Evolutionary conservation across 2,888 invertebrate species (phyloP).

Genomic region (Himalopsyche kuldschensis): DNA sequence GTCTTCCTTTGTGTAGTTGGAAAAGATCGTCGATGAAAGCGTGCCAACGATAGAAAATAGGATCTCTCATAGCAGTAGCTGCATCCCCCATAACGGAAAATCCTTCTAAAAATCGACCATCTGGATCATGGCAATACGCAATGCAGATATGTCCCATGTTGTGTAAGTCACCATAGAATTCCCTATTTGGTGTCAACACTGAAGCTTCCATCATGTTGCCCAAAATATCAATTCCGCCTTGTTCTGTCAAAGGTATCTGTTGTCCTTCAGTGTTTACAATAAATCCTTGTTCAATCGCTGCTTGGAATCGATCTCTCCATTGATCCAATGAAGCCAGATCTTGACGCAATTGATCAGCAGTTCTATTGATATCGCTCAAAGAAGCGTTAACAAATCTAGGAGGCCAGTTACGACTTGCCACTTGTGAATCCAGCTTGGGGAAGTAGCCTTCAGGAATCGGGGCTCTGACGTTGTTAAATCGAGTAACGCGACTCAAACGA

Average conservation of each 20-base stretch:
- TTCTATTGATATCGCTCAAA: conserved; percentile 66
- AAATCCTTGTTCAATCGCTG: conserved; percentile 68
- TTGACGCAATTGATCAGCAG: conserved; percentile 65
- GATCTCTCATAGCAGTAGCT: conserved; percentile 47
- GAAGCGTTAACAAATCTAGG: conserved; percentile 58
- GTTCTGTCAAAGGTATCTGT: conserved; percentile 62
- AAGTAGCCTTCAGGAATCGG: conserved; percentile 56
- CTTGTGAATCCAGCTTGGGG: conserved; percentile 68
- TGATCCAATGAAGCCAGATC: conserved; percentile 71
- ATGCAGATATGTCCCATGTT: conserved; percentile 81
- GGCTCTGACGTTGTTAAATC: conserved; percentile 26
- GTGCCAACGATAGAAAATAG: conserved; percentile 48
- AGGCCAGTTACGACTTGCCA: conserved; percentile 67
- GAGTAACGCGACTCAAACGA: conserved; percentile 7
- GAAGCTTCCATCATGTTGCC: conserved; percentile 81
- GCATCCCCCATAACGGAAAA: conserved; percentile 46
- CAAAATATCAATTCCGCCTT: conserved; percentile 73
- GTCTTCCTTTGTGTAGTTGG: conserved; percentile 44
- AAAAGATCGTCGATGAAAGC: conserved; percentile 47
- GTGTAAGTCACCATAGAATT: conserved; percentile 78
- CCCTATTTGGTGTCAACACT: conserved; percentile 68
- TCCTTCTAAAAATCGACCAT: conserved; percentile 65
- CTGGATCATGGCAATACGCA: conserved; percentile 79
- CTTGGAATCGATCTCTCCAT: conserved; percentile 73
- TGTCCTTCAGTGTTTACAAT: conserved; percentile 62